Evolutionary conservation across 2,888 invertebrate genomes (phyloP).

Genomic region (Odontothrips loti): DNA sequence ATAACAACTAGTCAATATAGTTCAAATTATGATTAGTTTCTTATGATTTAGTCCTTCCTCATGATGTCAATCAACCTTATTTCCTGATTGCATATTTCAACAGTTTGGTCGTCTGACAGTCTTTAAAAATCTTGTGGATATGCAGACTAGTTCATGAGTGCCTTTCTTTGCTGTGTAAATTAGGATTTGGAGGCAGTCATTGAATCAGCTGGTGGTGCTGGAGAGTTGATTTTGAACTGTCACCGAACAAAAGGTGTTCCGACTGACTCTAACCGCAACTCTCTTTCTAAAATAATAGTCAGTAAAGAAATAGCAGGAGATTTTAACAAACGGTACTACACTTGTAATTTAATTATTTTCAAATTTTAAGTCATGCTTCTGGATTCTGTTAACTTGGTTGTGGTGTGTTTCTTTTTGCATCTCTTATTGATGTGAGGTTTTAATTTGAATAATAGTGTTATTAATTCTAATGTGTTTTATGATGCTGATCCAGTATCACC

Average conservation of each 20-base stretch:
- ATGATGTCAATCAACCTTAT: too few relatives aligned
- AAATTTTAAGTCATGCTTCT: too few relatives aligned
- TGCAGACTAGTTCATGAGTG: neutral
- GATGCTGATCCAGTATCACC: neutral
- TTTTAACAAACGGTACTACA: conserved; percentile 10
- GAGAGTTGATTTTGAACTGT: neutral
- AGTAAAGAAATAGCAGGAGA: neutral
- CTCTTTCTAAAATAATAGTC: neutral
- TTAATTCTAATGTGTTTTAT: too few relatives aligned
- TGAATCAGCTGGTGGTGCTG: neutral
- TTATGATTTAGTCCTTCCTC: too few relatives aligned
- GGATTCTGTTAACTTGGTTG: neutral
- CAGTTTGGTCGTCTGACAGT: too few relatives aligned
- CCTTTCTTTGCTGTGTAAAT: neutral
- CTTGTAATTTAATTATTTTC: neutral
- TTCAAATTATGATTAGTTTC: too few relatives aligned
- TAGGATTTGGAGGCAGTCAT: neutral
- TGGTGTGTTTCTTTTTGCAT: neutral
- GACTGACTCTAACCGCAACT: neutral
- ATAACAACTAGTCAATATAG: too few relatives aligned
- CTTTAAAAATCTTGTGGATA: too few relatives aligned
- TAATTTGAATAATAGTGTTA: neutral
- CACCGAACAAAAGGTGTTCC: neutral
- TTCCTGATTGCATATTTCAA: too few relatives aligned
- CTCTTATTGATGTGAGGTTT: too few relatives aligned